Evolutionary conservation across 2,797 vertebrate genomes (phyloP).

Genomic region (Garrulus glandarius): DNA sequence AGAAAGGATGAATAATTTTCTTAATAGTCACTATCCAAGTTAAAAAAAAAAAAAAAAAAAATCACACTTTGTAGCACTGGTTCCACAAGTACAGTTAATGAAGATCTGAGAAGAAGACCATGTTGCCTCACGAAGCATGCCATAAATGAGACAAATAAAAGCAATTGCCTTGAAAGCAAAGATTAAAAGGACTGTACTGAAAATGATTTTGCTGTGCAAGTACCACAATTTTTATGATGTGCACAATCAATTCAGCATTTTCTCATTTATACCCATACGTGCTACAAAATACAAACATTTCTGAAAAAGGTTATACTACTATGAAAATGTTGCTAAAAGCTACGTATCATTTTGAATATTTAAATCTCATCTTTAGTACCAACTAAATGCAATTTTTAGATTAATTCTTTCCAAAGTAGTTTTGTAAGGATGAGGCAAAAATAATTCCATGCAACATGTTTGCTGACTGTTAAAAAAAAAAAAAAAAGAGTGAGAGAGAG

Average conservation of each 20-base stretch:
- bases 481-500: not conserved
- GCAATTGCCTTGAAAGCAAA: not conserved
- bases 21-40: not conserved
- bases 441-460: not conserved
- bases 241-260: not conserved
- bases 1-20: not conserved
- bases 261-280: not conserved
- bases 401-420: not conserved
- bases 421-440: not conserved
- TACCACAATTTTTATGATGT: not conserved
- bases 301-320: not conserved
- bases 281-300: not conserved
- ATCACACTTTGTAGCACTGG: not conserved
- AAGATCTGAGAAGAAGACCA: not conserved
- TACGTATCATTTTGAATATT: not conserved
- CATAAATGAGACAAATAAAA: conserved; percentile 7
- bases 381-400: not conserved
- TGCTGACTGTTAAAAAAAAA: not conserved
- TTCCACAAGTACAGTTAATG: not conserved
- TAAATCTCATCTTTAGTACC: not conserved
- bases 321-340: not conserved
- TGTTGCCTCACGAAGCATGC: not conserved
- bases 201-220: not conserved
- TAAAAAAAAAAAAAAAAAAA: not conserved
- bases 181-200: not conserved